These are phyloP conservation scores for Pantala flavescens DNA, from an alignment of 1,140 invertebrate species.

Conservation along the genomic window DNA sequence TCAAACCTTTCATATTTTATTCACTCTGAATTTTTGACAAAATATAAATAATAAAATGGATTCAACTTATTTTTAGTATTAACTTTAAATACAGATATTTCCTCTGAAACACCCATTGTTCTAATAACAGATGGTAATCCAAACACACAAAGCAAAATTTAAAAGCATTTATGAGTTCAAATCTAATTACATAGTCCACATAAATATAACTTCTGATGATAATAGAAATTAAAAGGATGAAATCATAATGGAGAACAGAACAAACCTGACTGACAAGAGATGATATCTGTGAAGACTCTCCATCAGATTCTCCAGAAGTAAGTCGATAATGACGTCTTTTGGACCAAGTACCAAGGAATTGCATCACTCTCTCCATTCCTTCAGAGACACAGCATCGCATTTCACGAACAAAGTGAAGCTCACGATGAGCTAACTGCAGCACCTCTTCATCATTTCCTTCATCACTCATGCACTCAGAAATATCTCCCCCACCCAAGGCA, in stretches of 20 bases:
- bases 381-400: background rate
- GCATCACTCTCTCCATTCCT: background rate
- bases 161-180: too few relatives aligned
- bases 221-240: too few relatives aligned
- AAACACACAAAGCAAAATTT: too few relatives aligned
- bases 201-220: too few relatives aligned
- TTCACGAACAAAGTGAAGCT: background rate
- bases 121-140: too few relatives aligned
- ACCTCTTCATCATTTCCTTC: background rate
- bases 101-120: too few relatives aligned
- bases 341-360: background rate
- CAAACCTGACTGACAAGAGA: background rate
- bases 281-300: background rate
- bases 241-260: background rate
- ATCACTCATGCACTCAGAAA: background rate
- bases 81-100: too few relatives aligned
- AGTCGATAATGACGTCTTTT: background rate
- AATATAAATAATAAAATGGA: too few relatives aligned
- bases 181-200: too few relatives aligned
- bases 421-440: background rate
- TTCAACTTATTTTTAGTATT: too few relatives aligned
- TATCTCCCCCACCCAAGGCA: background rate
- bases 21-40: too few relatives aligned
- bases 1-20: too few relatives aligned
- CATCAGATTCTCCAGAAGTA: background rate